phyloP scores from a whole-genome alignment of 2,888 invertebrate species.

The Corbicula japonica region DNA sequence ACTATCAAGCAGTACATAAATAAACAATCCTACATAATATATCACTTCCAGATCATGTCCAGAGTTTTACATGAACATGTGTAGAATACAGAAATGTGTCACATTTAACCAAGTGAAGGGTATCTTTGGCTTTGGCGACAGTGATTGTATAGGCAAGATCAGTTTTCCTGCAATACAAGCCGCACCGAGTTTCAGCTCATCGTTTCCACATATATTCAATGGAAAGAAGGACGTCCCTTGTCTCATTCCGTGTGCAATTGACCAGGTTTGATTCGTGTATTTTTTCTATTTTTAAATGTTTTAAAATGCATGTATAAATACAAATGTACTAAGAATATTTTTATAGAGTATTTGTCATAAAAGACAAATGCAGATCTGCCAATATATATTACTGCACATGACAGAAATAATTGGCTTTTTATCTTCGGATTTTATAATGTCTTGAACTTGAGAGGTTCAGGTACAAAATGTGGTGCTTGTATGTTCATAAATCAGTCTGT shows the following conservation, averaged over 20 bases:
- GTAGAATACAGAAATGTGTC: conserved; percentile 96
- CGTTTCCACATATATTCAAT: conserved; percentile 93
- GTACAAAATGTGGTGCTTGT: too few relatives aligned
- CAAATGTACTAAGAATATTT: too few relatives aligned
- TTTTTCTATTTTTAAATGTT: background rate
- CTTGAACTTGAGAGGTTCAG: too few relatives aligned
- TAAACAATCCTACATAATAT: too few relatives aligned
- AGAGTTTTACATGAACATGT: conserved; percentile 97
- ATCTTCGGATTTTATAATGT: too few relatives aligned
- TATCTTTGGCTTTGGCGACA: conserved; percentile 99
- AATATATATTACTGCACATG: too few relatives aligned
- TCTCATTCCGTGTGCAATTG: conserved; percentile 99
- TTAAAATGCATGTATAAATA: too few relatives aligned
- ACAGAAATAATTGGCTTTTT: too few relatives aligned
- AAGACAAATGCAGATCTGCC: too few relatives aligned
- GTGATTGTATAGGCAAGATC: conserved; percentile 98
- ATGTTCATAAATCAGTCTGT: too few relatives aligned
- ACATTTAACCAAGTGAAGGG: conserved; percentile 99
- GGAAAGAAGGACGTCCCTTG: conserved; percentile 92
- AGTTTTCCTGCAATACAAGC: conserved; percentile 98
- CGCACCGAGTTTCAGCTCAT: conserved; percentile 92
- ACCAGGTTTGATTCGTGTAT: conserved; percentile 90
- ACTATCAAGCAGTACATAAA: too few relatives aligned
- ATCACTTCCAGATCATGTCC: conserved; percentile 92
- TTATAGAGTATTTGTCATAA: too few relatives aligned